Base-by-base conservation (phyloP, 2,797 vertebrate genomes). In the Hapalemur alaotrensis region DNA sequence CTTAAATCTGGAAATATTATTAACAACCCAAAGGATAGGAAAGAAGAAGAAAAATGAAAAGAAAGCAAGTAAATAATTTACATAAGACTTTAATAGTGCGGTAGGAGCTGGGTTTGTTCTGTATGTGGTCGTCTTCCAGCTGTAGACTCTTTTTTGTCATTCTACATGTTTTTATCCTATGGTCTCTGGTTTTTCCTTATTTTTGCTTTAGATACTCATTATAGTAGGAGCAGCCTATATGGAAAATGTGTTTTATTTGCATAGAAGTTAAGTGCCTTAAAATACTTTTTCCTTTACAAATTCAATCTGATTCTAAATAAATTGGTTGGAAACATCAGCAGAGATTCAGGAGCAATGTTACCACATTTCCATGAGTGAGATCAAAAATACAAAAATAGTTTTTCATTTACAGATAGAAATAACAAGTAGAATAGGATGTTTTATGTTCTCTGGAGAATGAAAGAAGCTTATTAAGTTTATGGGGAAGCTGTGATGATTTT, bases 401-500 rank as follows among this genome's bases (percentile, higher is more conserved):
- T 97, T 97, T 95, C 86, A 94, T 73, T 85, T 97, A 92, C 92
- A 72, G 91, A 97, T 82, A 57, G 94, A 97, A 97, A 97, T 89
- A 93, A 73, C 91, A 96, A 96, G 85, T 90, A 96, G 93, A 97
- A 93, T 96, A 95, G 91, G 96, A 95, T 20, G 32, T 96, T 95
- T 95, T 98, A 86, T 98, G 94, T 76, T 93, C 92, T 89, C 83
- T 91, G 28, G 13, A 92, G 93, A 89, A 67, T 75, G 63, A 96
- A 97, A 97, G 96, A 91, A 96, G 93, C 84, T 95, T 97, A 82
- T 93, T 96, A 97, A 98, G 97, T 96, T 97, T 96, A 92, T 84
- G 93, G 84, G 84, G 65, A 93, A 97, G 78, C 48, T 95, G 83
- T 96, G 94, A 79, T 97, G 84, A 91, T 96, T 97, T 97, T 92